These are phyloP conservation scores for Morus bassanus DNA, from an alignment of 2,797 vertebrate genomes.

Conservation along the genomic window DNA sequence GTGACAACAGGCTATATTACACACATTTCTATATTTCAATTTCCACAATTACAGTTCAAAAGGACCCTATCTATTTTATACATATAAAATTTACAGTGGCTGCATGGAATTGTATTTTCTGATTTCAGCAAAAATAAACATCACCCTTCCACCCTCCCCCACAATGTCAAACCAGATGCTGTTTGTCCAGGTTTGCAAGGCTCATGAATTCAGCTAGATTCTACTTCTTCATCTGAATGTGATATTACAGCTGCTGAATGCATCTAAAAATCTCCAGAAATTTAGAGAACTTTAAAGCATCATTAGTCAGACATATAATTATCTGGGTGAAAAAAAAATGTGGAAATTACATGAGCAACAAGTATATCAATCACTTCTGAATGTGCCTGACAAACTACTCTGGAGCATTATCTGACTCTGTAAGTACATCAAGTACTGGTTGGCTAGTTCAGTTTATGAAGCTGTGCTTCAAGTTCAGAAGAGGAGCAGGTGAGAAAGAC, in stretches of 20 bases:
- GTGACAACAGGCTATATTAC: background rate
- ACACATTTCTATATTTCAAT: background rate
- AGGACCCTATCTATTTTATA: background rate
- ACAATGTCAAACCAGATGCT: background rate
- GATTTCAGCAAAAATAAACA: rapidly evolving
- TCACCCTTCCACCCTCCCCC: background rate
- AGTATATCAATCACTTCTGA: background rate
- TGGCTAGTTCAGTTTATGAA: background rate
- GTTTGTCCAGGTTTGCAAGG: background rate
- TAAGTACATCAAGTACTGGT: background rate
- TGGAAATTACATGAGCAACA: background rate
- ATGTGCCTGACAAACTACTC: background rate
- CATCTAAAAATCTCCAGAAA: background rate
- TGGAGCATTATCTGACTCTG: background rate
- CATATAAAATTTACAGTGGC: background rate
- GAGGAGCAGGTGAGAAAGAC: background rate
- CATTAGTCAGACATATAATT: background rate
- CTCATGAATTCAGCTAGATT: background rate
- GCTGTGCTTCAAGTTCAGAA: background rate
- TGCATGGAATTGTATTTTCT: background rate
- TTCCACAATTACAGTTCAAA: background rate
- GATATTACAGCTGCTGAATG: background rate
- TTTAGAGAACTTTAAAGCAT: background rate
- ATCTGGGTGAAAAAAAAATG: background rate
- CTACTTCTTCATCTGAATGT: background rate